phyloP scores from a whole-genome alignment of 2,113 vertebrate species.

The Rhinolophus ferrumequinum region DNA sequence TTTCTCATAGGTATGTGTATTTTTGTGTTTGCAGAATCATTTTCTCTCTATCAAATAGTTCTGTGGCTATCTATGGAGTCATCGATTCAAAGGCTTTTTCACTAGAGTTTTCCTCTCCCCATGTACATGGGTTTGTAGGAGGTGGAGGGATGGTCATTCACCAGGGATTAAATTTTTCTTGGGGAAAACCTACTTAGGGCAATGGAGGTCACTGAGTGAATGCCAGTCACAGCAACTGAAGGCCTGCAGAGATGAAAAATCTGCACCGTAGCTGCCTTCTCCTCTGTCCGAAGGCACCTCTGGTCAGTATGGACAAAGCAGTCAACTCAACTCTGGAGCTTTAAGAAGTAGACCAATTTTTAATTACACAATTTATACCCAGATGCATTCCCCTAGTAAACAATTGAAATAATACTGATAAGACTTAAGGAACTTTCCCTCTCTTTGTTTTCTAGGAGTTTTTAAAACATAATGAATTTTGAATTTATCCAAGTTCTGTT shows the following conservation, averaged over 20 bases:
- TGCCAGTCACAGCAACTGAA: neutral
- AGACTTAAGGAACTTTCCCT: neutral
- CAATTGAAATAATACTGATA: neutral
- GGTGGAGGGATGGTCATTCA: neutral
- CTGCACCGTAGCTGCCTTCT: neutral
- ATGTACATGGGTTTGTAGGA: neutral
- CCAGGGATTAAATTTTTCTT: neutral
- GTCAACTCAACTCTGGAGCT: neutral
- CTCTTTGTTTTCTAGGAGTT: neutral
- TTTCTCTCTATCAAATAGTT: neutral
- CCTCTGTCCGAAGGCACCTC: neutral
- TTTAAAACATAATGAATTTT: neutral
- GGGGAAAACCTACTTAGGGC: neutral
- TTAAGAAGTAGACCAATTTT: neutral
- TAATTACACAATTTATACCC: neutral
- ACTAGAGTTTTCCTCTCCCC: neutral
- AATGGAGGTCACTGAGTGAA: neutral
- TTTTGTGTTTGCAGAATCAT: neutral
- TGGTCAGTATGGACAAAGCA: neutral
- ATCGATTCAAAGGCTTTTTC: neutral
- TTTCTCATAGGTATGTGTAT: neutral
- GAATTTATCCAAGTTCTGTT: neutral
- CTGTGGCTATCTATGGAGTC: neutral
- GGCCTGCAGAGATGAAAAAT: neutral
- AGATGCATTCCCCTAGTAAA: neutral